A percentile compares a stretch with the other conserved stretches of the same genome.
These are phyloP conservation scores for Drosophila antonietae DNA, from an alignment of 2,888 invertebrate species.

Conservation along the genomic window DNA sequence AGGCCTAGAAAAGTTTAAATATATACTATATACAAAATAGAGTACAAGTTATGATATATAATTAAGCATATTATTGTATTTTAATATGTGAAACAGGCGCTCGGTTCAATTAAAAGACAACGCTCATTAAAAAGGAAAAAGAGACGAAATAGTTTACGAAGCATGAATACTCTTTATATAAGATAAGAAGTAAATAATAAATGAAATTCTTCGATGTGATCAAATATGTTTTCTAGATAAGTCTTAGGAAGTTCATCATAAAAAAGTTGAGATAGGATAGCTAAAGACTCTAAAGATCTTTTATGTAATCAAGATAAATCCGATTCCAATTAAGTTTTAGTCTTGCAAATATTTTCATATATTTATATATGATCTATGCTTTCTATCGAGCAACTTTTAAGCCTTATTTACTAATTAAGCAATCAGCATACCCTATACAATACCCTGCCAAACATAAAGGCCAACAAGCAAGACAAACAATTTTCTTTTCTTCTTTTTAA, in stretches of 20 bases:
- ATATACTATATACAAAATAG: constrained; percentile 24
- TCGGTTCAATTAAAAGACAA: constrained; percentile 71
- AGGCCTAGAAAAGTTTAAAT: constrained; percentile 34
- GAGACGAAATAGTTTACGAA: neutral
- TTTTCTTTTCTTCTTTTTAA: constrained; percentile 45
- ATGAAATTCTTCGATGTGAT: too few relatives aligned
- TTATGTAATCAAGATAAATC: too few relatives aligned
- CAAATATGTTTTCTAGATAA: too few relatives aligned
- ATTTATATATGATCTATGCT: neutral
- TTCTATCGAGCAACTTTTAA: neutral
- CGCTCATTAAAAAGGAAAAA: constrained; percentile 60
- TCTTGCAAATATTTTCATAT: neutral
- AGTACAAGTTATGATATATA: constrained; percentile 33
- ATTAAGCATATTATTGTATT: constrained; percentile 34
- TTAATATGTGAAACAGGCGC: constrained; percentile 58
- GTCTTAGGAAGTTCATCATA: too few relatives aligned
- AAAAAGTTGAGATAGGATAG: too few relatives aligned
- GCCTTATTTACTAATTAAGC: neutral
- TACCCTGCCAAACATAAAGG: constrained; percentile 26
- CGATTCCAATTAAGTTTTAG: too few relatives aligned
- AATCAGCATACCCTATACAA: neutral
- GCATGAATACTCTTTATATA: neutral
- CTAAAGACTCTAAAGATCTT: too few relatives aligned
- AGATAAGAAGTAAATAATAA: too few relatives aligned
- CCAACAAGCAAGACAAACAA: constrained; percentile 49